These are phyloP conservation scores for Pinctada fucata DNA, from an alignment of 2,888 invertebrate genomes.

Conservation along the genomic window DNA sequence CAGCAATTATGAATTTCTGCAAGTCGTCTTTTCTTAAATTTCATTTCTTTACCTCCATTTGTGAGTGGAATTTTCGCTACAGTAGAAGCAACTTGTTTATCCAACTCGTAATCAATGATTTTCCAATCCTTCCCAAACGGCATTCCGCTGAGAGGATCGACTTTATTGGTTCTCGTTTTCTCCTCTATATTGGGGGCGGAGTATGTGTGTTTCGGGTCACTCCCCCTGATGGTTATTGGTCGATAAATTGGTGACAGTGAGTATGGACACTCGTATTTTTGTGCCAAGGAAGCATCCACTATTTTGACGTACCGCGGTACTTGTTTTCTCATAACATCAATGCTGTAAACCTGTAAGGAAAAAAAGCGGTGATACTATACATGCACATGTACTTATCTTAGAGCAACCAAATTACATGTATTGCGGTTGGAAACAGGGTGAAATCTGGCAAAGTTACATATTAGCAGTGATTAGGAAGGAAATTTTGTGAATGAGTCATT, in stretches of 20 bases:
- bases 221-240: slow-evolving; percentile 71
- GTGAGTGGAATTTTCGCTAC: slow-evolving; percentile 66
- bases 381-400: neutral
- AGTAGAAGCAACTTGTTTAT: slow-evolving; percentile 65
- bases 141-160: slow-evolving; percentile 70
- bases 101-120: slow-evolving; percentile 67
- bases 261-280: slow-evolving; percentile 72
- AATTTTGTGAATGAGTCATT: too few relatives aligned
- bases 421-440: too few relatives aligned
- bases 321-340: slow-evolving; percentile 66
- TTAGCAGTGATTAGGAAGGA: too few relatives aligned
- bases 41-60: slow-evolving; percentile 62
- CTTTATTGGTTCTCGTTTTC: slow-evolving; percentile 70
- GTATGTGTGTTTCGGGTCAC: slow-evolving; percentile 72
- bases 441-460: too few relatives aligned
- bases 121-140: slow-evolving; percentile 68
- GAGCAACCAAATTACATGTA: neutral
- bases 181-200: slow-evolving; percentile 72
- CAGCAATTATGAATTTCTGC: too few relatives aligned
- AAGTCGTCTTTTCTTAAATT: too few relatives aligned
- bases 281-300: slow-evolving; percentile 58
- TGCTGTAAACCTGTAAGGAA: slow-evolving; percentile 65
- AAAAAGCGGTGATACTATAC: neutral
- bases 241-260: slow-evolving; percentile 71
- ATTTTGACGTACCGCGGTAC: slow-evolving; percentile 71